Evolutionary conservation across 2,797 vertebrate species (phyloP), one percentile per base, ranked within the genome.

Genomic region (Dicrostonyx torquatus): DNA sequence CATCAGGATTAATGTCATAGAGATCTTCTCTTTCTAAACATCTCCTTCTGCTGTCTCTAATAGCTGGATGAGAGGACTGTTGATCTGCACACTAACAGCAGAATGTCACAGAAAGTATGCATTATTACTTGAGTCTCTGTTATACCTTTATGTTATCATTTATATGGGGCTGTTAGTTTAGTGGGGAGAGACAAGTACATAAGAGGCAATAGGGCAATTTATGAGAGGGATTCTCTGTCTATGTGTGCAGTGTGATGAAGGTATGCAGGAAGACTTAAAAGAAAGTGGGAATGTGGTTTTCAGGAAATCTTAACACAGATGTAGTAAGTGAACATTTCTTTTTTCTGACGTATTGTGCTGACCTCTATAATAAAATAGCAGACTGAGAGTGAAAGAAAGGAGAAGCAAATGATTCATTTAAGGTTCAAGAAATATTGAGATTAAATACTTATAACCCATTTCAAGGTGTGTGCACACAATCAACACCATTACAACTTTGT

Each of bases 31-130:
- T 50, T 20, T 83, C 40, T 40, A 34, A 43, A 45, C 70, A 72
- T 4, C 2, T 34, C 26, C 6, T 1, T 79, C 14, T 17, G 10
- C 55, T 45, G 11, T 45, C 1, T 24, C 43, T 43, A 90, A 40
- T n/a, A 1, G 17, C n/a, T 18, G 6, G 6, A 55, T 48, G 10
- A 18, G 55, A n/a, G 80, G 31, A n/a, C 7, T 4, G 0, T 37
- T 29, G n/a, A 3, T 60, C 14, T 20, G 2, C 2, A 31, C 1
- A 4, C 5, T 58, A 31, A 24, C 4, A 37, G 14, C 2, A 34
- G 1, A 73, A 29, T 50, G 0, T 24, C 8, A 2, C 5, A 40
- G 8, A 6, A 1, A 31, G 1, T 45, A 34, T 31, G 0, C 2
- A 20, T 48, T 37, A 53, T 82, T 0, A 22, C 6, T 6, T 12